Evolutionary conservation across 2,888 invertebrate genomes (phyloP), one percentile per base, ranked within the genome.

Genomic region (Lathronympha strigana): DNA sequence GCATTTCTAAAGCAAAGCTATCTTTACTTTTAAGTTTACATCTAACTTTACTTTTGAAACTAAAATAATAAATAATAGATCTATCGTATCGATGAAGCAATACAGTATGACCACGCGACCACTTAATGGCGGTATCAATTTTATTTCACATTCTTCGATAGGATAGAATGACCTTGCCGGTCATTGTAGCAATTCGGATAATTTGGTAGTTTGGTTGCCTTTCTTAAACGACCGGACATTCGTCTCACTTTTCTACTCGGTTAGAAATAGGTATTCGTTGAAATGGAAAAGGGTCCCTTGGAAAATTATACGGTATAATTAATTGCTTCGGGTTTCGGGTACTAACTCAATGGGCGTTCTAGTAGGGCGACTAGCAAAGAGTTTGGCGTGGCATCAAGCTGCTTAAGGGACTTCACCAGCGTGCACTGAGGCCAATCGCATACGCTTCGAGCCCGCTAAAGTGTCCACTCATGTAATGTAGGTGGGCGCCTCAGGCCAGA

Each of bases 121-220:
- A 23, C 33, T 36, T 47, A 47, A 62, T 62, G 36, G 25, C 54
- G 53, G 21, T 33, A 21, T 13, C 62, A 62, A 47, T 62, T 43
- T 23, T 21, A 45, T 45, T 45, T 62, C 47, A 62, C 43, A 19
- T 23, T 19, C 25, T n/a, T 33, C 53, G 23, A 53, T 13, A 19
- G 23, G 31, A 21, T 36, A 47, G 17, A 28, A 31, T 25, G 62
- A 55, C 62, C 54, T 55, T 47, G 62, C 19, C 9, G 36, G 23
- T 54, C 62, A 62, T 53, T 62, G 62, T 43, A 36, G 19, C 23
- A 43, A 61, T 61, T 40, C 21, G 33, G 25, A 31, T 45, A 31
- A 53, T 61, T 61, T 53, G 43, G 23, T 38, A 33, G 9, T 47
- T 47, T 50, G 28, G 19, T 23, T 1, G 45, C 45, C 45, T 45